Percentiles rank a stretch among this genome's conserved stretches.
Evolutionary conservation across 2,888 invertebrate species (phyloP).

Genomic region (Sinopyrophorus schimmeli): DNA sequence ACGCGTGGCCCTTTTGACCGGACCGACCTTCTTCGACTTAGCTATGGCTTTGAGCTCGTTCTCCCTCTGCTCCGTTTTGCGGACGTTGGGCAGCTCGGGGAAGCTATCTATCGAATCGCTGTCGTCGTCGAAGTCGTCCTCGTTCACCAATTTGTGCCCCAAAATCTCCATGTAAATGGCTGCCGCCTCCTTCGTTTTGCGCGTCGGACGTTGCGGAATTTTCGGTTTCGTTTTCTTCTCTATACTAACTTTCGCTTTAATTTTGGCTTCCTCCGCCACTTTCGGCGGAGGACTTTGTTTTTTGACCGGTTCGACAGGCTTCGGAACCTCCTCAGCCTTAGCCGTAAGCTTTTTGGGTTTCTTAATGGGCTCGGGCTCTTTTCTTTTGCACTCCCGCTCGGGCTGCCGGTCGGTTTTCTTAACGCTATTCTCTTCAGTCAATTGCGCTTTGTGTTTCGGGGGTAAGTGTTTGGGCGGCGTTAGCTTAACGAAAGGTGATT

Average conservation of each 20-base stretch:
- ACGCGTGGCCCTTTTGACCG: not conserved
- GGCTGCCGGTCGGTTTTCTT: not conserved
- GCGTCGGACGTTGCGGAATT: constrained; percentile 58
- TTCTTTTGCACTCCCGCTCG: too few species aligned
- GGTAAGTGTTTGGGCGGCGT: constrained; percentile 19
- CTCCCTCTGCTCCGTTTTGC: constrained; percentile 64
- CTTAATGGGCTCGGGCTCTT: not conserved
- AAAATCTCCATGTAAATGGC: constrained; percentile 75
- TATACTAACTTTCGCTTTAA: constrained; percentile 25
- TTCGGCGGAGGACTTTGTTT: not conserved
- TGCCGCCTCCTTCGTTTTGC: constrained; percentile 77
- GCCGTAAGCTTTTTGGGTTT: not conserved
- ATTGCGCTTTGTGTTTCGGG: constrained; percentile 35
- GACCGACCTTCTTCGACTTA: not conserved
- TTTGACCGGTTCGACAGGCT: too few species aligned
- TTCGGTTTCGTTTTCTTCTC: constrained; percentile 27
- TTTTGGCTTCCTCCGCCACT: constrained; percentile 24
- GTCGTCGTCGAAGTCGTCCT: constrained; percentile 65
- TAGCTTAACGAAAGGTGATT: constrained; percentile 24
- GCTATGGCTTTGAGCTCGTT: constrained; percentile 60
- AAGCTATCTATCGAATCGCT: constrained; percentile 68
- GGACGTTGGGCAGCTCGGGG: constrained; percentile 68
- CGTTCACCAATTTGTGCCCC: constrained; percentile 68
- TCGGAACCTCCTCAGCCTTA: not conserved
- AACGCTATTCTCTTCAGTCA: not conserved